Evolutionary conservation across 1,140 invertebrate genomes (phyloP).

Genomic region (Diorhabda carinulata): DNA sequence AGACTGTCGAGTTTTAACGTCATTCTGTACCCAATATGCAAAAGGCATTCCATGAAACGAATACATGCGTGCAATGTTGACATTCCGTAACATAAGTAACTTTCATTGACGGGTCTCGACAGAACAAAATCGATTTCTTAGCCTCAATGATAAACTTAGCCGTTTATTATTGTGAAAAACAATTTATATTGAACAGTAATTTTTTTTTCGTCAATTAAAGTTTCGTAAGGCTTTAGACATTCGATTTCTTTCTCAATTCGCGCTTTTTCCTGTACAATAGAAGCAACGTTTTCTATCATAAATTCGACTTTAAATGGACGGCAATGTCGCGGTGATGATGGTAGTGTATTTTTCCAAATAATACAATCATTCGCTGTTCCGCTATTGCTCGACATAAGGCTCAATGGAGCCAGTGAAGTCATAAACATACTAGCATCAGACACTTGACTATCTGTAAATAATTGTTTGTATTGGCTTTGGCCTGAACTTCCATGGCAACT

Average conservation of each 20-base stretch:
- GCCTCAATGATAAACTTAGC: constrained; percentile 42
- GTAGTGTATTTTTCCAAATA: too few species aligned
- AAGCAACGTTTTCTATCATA: too few species aligned
- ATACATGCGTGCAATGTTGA: constrained; percentile 19
- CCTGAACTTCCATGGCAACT: not conserved
- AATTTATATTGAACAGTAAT: not conserved
- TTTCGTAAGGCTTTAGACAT: not conserved
- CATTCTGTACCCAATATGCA: constrained; percentile 16
- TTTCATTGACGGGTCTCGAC: constrained; percentile 5
- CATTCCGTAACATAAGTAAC: constrained; percentile 11
- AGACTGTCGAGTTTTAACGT: not conserved
- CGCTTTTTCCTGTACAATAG: not conserved
- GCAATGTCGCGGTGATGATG: too few species aligned
- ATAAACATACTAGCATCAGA: too few species aligned
- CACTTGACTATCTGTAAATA: too few species aligned
- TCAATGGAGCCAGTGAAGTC: too few species aligned
- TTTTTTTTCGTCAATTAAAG: not conserved
- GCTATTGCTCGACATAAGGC: too few species aligned
- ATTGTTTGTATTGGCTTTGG: too few species aligned
- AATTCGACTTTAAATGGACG: too few species aligned
- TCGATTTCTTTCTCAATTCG: not conserved
- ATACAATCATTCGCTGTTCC: too few species aligned
- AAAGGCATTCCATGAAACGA: constrained; percentile 15
- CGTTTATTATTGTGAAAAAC: constrained; percentile 47
- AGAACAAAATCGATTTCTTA: constrained; percentile 12